Evolutionary conservation across 2,888 invertebrate species (phyloP).

Genomic region (Brenthis hecate): DNA sequence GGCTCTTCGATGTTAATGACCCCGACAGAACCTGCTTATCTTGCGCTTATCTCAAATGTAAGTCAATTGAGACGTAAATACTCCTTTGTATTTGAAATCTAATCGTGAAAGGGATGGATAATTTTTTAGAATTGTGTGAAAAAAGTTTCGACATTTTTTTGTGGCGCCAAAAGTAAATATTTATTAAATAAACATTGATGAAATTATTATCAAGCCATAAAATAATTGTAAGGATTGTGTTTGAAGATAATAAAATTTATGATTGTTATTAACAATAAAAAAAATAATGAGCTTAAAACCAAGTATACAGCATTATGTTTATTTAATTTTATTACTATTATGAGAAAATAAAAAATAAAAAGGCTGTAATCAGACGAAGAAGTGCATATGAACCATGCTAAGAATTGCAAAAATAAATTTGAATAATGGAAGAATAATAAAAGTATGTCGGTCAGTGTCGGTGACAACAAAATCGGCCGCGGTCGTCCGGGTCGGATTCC

Average conservation of each 20-base stretch:
- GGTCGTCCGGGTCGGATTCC: constrained; percentile 71
- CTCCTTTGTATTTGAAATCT: constrained; percentile 25
- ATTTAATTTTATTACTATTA: no score
- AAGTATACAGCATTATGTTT: no score
- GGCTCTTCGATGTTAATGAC: constrained; percentile 50
- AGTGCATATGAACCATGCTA: no score
- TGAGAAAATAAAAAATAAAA: no score
- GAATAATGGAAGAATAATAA: constrained; percentile 46
- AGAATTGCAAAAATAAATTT: constrained; percentile 22
- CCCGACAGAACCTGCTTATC: constrained; percentile 53
- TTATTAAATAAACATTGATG: no score
- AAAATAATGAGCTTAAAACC: no score
- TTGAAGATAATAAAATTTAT: no score
- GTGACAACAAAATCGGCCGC: constrained; percentile 64
- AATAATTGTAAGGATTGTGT: no score
- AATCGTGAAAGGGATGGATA: constrained; percentile 17
- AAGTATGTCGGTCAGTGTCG: constrained; percentile 67
- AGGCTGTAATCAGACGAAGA: no score
- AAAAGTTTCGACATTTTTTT: constrained; percentile 33
- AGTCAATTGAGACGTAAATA: constrained; percentile 44
- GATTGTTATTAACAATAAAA: no score
- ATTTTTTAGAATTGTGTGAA: constrained; percentile 14
- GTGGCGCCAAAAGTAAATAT: no score
- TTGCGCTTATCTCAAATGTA: constrained; percentile 50
- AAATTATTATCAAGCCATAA: no score